These are phyloP conservation scores for Ochropleura plecta DNA, from an alignment of 2,888 invertebrate genomes.

Conservation along the genomic window DNA sequence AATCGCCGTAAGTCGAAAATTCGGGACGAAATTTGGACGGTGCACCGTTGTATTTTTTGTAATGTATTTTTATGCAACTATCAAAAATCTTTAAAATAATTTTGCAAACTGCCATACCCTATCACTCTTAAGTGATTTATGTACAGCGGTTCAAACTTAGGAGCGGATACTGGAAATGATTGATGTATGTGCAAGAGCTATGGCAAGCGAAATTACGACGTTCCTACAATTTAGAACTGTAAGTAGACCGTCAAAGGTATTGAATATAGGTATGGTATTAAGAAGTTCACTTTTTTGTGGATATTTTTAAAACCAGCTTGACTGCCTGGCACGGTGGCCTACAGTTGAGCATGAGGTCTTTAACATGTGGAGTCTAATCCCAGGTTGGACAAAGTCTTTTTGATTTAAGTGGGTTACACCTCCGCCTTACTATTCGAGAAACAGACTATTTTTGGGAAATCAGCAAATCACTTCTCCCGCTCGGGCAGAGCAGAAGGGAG, in stretches of 20 bases:
- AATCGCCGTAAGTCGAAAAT: background rate
- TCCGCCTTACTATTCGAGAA: background rate
- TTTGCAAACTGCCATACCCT: background rate
- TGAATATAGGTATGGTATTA: background rate
- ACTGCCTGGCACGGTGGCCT: background rate
- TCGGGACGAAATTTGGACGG: background rate
- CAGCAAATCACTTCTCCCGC: too few relatives aligned
- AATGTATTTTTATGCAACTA: background rate
- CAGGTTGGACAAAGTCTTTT: background rate
- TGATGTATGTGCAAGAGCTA: background rate
- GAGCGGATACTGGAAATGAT: slow-evolving; percentile 20
- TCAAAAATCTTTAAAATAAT: background rate
- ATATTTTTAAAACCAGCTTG: background rate
- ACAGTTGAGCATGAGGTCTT: background rate
- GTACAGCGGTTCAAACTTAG: background rate
- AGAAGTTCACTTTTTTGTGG: background rate
- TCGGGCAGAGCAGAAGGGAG: too few relatives aligned
- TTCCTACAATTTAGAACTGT: background rate
- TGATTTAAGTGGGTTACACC: background rate
- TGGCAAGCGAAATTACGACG: slow-evolving; percentile 4
- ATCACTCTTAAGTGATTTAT: background rate
- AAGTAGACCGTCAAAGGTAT: too few relatives aligned
- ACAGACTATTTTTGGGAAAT: too few relatives aligned
- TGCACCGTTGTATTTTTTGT: too few relatives aligned
- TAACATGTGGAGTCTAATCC: background rate